Conservation (phyloP, 1,140 invertebrate species). For the Leptopilina boulardi region DNA sequence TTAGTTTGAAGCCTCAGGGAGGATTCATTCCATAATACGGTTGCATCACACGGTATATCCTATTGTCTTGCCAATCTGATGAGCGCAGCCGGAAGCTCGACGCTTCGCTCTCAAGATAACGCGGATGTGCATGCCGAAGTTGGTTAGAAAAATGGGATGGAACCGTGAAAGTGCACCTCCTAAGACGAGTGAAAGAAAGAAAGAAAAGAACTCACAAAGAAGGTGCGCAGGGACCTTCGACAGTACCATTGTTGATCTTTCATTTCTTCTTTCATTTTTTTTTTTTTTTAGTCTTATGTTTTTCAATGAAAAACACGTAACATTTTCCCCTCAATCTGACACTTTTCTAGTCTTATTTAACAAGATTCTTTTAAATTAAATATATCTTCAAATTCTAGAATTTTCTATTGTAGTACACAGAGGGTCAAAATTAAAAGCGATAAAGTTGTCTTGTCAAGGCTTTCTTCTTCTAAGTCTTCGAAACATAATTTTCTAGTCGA, state of each 20-base stretch:
- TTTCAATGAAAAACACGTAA: not conserved
- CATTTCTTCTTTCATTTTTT: not conserved
- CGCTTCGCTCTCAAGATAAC: constrained; percentile 60
- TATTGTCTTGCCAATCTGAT: constrained; percentile 70
- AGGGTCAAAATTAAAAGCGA: no score
- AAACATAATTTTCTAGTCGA: no score
- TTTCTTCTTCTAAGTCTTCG: not conserved
- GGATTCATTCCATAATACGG: constrained; percentile 64
- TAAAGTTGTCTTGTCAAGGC: not conserved
- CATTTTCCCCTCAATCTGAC: not conserved
- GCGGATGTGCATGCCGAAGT: constrained; percentile 56
- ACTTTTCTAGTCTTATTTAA: not conserved
- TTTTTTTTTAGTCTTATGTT: not conserved
- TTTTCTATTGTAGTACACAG: no score
- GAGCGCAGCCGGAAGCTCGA: constrained; percentile 63
- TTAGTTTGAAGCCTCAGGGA: constrained; percentile 56
- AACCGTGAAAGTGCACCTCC: constrained; percentile 50
- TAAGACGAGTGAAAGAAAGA: constrained; percentile 28
- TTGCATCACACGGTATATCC: constrained; percentile 64
- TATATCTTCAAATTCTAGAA: not conserved
- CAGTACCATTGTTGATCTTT: constrained; percentile 3
- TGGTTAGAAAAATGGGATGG: constrained; percentile 49
- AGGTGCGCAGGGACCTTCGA: constrained; percentile 19
- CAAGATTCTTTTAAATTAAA: not conserved
- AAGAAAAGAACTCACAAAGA: constrained; percentile 17